A percentile compares a stretch with the other conserved stretches of the same genome.
phyloP scores from a whole-genome alignment of 1,140 invertebrate genomes.

The Oedothorax gibbosus region DNA sequence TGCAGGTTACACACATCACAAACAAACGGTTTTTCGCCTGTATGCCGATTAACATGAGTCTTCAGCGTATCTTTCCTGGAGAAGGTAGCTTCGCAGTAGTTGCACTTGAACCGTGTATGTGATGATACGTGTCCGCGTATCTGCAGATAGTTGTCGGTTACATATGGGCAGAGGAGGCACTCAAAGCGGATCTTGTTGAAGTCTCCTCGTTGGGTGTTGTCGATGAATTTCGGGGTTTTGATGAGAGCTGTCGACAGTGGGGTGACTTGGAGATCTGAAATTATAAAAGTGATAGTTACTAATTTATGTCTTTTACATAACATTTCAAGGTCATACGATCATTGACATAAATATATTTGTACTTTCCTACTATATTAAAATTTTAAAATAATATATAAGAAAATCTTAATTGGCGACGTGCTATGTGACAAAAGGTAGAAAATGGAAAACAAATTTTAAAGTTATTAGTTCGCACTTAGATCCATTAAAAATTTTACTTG shows the following conservation, averaged over 20 bases:
- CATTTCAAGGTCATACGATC: no score
- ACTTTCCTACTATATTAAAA: no score
- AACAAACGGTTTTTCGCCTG: slow-evolving; percentile 61
- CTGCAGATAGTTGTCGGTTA: slow-evolving; percentile 1
- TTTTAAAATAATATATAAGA: no score
- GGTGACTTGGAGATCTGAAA: no score
- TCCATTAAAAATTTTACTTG: no score
- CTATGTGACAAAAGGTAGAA: no score
- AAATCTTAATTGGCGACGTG: no score
- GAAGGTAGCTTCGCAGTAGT: slow-evolving; percentile 84
- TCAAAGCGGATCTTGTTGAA: slow-evolving; percentile 68
- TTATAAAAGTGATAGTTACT: no score
- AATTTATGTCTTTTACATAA: no score
- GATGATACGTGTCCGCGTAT: slow-evolving; percentile 80
- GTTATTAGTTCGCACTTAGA: no score
- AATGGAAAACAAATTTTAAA: no score
- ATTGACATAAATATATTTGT: no score
- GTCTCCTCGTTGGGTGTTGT: slow-evolving; percentile 20
- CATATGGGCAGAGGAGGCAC: slow-evolving; percentile 74
- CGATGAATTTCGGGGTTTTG: slow-evolving; percentile 26
- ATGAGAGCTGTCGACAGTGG: not conserved
- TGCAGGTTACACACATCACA: slow-evolving; percentile 57
- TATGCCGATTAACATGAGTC: slow-evolving; percentile 79
- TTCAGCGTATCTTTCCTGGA: slow-evolving; percentile 93
- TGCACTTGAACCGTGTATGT: slow-evolving; percentile 83